Evolutionary conservation across 2,113 vertebrate genomes (phyloP).

Genomic region (Lasiurus cinereus): DNA sequence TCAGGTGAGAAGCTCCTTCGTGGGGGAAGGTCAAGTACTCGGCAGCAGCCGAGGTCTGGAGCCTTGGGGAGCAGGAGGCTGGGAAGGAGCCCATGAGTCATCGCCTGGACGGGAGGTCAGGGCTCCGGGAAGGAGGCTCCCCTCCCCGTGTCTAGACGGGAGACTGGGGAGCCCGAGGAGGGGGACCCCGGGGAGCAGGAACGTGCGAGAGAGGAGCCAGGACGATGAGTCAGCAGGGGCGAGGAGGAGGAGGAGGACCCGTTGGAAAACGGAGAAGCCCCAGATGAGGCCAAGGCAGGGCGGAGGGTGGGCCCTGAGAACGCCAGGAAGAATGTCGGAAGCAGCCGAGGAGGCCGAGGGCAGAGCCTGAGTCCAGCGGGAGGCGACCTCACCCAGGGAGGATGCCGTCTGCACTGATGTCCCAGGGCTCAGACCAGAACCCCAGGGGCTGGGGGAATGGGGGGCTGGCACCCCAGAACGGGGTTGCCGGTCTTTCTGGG

Average conservation of each 20-base stretch:
- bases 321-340: background rate
- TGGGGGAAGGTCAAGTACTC: background rate
- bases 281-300: background rate
- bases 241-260: background rate
- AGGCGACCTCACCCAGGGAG: background rate
- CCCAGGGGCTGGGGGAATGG: background rate
- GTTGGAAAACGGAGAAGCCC: background rate
- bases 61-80: background rate
- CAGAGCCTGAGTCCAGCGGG: background rate
- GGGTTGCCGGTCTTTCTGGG: background rate
- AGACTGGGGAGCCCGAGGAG: conserved; percentile 46
- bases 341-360: background rate
- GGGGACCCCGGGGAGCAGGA: conserved; percentile 51
- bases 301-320: background rate
- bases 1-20: background rate
- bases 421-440: too few species aligned
- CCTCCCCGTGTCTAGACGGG: conserved; percentile 73
- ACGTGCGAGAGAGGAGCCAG: conserved; percentile 5
- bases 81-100: conserved; percentile 68
- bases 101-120: background rate
- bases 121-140: conserved; percentile 21
- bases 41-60: background rate
- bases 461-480: too few species aligned
- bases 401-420: background rate
- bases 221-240: conserved; percentile 67